These are phyloP conservation scores for Pecten maximus DNA, from an alignment of 2,888 invertebrate genomes.

Conservation along the genomic window DNA sequence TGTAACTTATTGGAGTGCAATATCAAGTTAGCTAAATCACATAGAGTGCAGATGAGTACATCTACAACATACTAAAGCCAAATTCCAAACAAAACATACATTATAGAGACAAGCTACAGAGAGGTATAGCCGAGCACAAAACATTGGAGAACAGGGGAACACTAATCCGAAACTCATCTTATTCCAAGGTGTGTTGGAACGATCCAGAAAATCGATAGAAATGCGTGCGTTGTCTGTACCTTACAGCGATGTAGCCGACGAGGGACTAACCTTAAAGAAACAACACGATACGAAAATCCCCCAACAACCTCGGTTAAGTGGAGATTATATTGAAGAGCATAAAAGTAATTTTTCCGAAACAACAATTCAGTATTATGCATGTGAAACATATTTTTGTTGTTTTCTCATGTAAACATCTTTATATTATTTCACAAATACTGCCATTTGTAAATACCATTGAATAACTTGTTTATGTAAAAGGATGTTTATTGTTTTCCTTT, in stretches of 20 bases:
- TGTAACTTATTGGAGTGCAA: not conserved
- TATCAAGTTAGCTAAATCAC: not conserved
- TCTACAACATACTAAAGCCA: not conserved
- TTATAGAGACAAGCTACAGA: not conserved
- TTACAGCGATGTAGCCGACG: not conserved
- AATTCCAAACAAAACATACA: not conserved
- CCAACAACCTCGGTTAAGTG: not conserved
- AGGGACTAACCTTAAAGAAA: not conserved
- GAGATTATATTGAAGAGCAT: not conserved
- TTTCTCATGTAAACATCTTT: no score
- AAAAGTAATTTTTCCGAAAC: not conserved
- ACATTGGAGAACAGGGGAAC: not conserved
- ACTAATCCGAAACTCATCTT: not conserved
- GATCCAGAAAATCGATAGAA: slow-evolving; percentile 5
- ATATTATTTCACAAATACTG: no score
- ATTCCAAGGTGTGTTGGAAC: not conserved
- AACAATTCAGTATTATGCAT: not conserved
- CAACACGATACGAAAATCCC: not conserved
- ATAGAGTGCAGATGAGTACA: not conserved
- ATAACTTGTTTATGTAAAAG: no score
- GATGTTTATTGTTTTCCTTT: no score
- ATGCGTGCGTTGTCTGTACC: not conserved
- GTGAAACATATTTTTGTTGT: no score
- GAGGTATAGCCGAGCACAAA: not conserved
- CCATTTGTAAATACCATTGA: no score